Evolutionary conservation across 2,797 vertebrate species (phyloP).

Genomic region (Betta splendens): DNA sequence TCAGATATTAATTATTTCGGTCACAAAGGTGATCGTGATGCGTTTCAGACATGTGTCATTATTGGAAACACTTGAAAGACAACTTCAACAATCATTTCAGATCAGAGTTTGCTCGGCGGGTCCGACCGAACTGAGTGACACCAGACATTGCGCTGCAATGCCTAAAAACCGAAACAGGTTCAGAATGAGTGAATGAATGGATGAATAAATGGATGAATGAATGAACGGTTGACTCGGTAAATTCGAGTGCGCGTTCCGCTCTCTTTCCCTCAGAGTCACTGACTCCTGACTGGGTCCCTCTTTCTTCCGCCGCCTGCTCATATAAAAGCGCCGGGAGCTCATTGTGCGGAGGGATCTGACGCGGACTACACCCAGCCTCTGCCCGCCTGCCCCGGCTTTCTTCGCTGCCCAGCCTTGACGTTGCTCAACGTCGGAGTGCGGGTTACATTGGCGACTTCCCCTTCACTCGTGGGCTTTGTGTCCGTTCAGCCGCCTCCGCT

Average conservation of each 20-base stretch:
- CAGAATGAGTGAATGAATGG: conserved; percentile 33
- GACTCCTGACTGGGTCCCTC: conserved; percentile 51
- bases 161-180: background rate
- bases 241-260: conserved; percentile 11
- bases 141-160: background rate
- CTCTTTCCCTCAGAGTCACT: conserved; percentile 43
- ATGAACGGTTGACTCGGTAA: background rate
- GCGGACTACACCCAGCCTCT: conserved; percentile 85
- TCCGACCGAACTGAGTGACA: background rate
- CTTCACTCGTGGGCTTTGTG: conserved; percentile 38
- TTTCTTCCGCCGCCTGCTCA: conserved; percentile 69
- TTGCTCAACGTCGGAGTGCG: conserved; percentile 67
- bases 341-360: conserved; percentile 82
- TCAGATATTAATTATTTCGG: too few species aligned
- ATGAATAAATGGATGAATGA: background rate
- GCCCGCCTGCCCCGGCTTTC: conserved; percentile 80
- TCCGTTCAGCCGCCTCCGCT: conserved; percentile 14
- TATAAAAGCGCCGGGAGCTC: conserved; percentile 63
- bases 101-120: too few species aligned
- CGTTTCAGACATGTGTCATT: background rate
- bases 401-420: conserved; percentile 74
- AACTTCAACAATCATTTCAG: background rate
- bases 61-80: too few species aligned
- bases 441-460: conserved; percentile 67
- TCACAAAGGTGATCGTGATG: background rate